A percentile compares a stretch with the other conserved stretches of the same genome.
phyloP scores from a whole-genome alignment of 2,797 vertebrate species.

The Hippopotamyrus pictus region DNA sequence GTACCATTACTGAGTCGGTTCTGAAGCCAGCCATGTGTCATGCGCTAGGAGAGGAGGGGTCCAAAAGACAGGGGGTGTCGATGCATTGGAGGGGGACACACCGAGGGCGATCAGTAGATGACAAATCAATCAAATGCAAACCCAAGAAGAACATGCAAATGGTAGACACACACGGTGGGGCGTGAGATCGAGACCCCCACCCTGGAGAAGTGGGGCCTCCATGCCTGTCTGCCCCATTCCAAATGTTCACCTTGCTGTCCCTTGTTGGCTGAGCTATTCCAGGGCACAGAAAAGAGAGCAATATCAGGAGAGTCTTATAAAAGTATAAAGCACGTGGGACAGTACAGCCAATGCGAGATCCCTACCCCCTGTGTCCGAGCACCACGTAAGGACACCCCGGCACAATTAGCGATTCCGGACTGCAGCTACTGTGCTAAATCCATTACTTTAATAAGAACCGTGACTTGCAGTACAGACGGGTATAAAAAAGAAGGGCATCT shows the following conservation, averaged over 20 bases:
- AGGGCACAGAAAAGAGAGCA: background rate
- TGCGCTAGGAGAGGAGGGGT: background rate
- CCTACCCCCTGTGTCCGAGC: background rate
- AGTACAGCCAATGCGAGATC: background rate
- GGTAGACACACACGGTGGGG: background rate
- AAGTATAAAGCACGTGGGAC: background rate
- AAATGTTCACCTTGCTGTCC: background rate
- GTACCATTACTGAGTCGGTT: background rate
- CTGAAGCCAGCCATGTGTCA: background rate
- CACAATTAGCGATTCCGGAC: conserved; percentile 22
- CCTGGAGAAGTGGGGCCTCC: background rate
- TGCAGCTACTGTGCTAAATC: conserved; percentile 18
- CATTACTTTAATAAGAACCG: conserved; percentile 32
- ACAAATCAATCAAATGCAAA: background rate
- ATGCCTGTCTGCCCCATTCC: background rate
- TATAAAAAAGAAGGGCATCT: background rate
- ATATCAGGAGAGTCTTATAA: background rate
- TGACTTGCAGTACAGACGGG: conserved; percentile 16
- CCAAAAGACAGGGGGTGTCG: background rate
- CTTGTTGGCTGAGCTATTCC: background rate
- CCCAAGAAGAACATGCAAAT: background rate
- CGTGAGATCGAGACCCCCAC: background rate
- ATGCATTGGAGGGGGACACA: background rate
- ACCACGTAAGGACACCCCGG: background rate
- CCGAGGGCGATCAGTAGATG: background rate